Conservation (phyloP, 2,797 vertebrate genomes). For the Danionella dracula region DNA sequence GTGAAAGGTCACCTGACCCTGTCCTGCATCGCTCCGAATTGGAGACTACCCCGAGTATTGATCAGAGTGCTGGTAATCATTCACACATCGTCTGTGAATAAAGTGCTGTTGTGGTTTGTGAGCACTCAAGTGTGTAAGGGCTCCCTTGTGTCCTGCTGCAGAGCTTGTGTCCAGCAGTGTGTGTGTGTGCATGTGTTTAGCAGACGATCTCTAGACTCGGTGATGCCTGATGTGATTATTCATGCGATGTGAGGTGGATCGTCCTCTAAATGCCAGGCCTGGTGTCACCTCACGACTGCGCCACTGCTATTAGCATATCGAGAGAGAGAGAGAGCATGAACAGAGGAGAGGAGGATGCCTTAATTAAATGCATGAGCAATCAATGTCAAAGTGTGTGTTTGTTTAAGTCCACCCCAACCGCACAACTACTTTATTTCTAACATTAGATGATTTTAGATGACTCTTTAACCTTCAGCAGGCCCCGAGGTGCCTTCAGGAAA, state of each 20-base stretch:
- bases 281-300: constrained; percentile 6
- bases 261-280: constrained; percentile 30
- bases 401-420: too few species aligned
- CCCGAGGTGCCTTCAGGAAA: too few species aligned
- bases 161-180: not conserved
- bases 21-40: not conserved
- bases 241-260: constrained; percentile 35
- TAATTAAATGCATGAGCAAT: not conserved
- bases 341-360: not conserved
- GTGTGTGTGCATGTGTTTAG: not conserved
- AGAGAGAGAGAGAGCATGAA: not conserved
- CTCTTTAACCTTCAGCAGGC: too few species aligned
- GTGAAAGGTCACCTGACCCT: constrained; percentile 8
- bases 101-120: not conserved
- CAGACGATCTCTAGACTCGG: not conserved
- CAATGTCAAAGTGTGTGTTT: not conserved
- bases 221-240: not conserved
- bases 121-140: constrained; percentile 39
- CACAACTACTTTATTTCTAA: too few species aligned
- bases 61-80: constrained; percentile 23
- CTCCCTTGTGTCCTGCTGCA: constrained; percentile 39
- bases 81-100: not conserved
- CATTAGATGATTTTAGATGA: too few species aligned
- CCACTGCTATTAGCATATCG: not conserved
- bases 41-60: constrained; percentile 32